Percentiles rank a stretch among this genome's conserved stretches.
These are phyloP conservation scores for Pogonocherus hispidulus DNA, from an alignment of 2,888 invertebrate species.

Conservation along the genomic window DNA sequence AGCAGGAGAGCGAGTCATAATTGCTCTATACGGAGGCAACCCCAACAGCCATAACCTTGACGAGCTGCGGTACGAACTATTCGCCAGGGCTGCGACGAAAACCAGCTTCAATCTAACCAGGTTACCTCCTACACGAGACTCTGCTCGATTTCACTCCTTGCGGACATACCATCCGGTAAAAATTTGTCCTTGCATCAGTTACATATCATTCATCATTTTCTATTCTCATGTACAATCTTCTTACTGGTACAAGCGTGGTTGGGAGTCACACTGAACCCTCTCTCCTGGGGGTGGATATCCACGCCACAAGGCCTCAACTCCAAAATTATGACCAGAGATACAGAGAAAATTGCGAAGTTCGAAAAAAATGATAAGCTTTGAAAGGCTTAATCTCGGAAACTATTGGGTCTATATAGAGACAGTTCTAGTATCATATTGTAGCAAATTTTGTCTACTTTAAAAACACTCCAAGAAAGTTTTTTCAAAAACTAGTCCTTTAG, in stretches of 20 bases:
- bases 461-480: no score
- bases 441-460: no score
- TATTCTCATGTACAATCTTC: constrained; percentile 32
- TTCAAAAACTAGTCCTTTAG: no score
- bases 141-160: constrained; percentile 30
- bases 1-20: constrained; percentile 24
- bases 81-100: constrained; percentile 22
- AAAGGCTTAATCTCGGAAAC: no score
- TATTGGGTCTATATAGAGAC: no score
- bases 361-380: no score
- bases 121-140: constrained; percentile 26
- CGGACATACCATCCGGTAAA: constrained; percentile 13
- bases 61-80: constrained; percentile 29
- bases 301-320: constrained; percentile 35
- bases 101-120: constrained; percentile 44
- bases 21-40: constrained; percentile 23
- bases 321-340: constrained; percentile 33
- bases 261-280: constrained; percentile 27
- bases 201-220: constrained; percentile 22
- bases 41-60: constrained; percentile 28
- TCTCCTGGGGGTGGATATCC: constrained; percentile 43
- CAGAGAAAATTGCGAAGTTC: no score
- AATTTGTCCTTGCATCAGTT: constrained; percentile 15
- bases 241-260: constrained; percentile 31
- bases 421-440: no score